A percentile compares a stretch with the other conserved stretches of the same genome.
Conservation (phyloP, 2,113 vertebrate genomes). For the Phylloscopus whistleri region DNA sequence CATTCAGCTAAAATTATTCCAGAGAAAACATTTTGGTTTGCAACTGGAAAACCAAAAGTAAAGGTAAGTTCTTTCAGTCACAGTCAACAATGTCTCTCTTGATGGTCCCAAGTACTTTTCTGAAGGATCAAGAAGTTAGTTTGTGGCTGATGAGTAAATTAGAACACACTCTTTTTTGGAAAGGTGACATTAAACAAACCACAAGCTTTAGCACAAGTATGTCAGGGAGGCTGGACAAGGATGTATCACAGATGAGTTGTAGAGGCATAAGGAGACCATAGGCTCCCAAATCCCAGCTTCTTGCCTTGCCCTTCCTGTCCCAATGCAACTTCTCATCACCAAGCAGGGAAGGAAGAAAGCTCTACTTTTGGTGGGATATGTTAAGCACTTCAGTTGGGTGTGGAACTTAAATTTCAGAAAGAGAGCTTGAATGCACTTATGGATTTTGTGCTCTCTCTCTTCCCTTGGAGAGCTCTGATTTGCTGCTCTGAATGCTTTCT, state of each 20-base stretch:
- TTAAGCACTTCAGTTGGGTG: neutral
- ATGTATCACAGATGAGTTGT: fast-evolving
- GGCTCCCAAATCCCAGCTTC: neutral
- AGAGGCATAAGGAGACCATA: neutral
- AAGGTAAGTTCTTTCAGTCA: neutral
- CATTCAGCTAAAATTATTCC: neutral
- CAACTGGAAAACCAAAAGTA: neutral
- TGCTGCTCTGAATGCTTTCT: neutral
- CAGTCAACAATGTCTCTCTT: neutral
- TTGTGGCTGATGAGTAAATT: neutral
- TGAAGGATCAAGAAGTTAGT: neutral
- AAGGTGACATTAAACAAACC: neutral
- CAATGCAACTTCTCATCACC: neutral
- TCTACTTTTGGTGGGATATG: neutral
- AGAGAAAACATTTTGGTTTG: neutral
- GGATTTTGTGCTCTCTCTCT: neutral
- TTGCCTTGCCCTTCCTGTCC: neutral
- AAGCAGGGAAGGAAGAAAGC: neutral
- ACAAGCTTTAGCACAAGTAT: fast-evolving
- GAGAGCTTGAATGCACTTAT: neutral
- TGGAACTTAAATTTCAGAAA: neutral
- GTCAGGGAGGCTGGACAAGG: neutral
- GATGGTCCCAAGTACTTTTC: neutral
- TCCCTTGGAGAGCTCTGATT: neutral
- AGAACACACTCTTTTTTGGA: neutral